Evolutionary conservation across 2,888 invertebrate species (phyloP).

Genomic region (Odiellus spinosus): DNA sequence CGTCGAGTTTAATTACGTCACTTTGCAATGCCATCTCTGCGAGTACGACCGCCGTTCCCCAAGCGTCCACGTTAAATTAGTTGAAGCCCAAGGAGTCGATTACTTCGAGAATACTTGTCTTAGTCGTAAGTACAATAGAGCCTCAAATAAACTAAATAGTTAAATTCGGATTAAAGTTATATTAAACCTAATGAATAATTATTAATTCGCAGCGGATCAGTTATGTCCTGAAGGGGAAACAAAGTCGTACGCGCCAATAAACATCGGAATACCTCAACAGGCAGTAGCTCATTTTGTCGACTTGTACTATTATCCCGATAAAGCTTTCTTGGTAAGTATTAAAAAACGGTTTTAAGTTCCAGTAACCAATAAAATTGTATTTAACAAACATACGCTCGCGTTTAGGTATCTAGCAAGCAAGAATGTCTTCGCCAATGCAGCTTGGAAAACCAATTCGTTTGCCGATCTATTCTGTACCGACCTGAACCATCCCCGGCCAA

Average conservation of each 20-base stretch:
- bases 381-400: too few species aligned
- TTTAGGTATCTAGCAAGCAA: constrained; percentile 60
- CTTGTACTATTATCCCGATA: constrained; percentile 80
- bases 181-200: not conserved
- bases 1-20: constrained; percentile 83
- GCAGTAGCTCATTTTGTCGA: constrained; percentile 83
- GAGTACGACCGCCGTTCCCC: constrained; percentile 77
- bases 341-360: too few species aligned
- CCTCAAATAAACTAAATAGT: not conserved
- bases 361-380: too few species aligned
- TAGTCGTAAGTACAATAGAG: constrained; percentile 45
- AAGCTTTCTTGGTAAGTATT: constrained; percentile 57
- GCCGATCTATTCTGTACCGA: constrained; percentile 52
- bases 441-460: constrained; percentile 80
- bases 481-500: constrained; percentile 30
- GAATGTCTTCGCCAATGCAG: constrained; percentile 82
- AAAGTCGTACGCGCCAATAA: constrained; percentile 53
- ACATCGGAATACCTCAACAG: constrained; percentile 43
- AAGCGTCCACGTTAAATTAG: constrained; percentile 69
- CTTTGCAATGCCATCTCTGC: constrained; percentile 75
- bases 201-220: constrained; percentile 41
- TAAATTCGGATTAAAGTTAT: not conserved
- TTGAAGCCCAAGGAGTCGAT: constrained; percentile 66
- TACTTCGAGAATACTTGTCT: constrained; percentile 83
- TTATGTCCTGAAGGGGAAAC: constrained; percentile 69